Evolutionary conservation across 2,797 vertebrate species (phyloP).

Genomic region (Borostomias antarcticus): DNA sequence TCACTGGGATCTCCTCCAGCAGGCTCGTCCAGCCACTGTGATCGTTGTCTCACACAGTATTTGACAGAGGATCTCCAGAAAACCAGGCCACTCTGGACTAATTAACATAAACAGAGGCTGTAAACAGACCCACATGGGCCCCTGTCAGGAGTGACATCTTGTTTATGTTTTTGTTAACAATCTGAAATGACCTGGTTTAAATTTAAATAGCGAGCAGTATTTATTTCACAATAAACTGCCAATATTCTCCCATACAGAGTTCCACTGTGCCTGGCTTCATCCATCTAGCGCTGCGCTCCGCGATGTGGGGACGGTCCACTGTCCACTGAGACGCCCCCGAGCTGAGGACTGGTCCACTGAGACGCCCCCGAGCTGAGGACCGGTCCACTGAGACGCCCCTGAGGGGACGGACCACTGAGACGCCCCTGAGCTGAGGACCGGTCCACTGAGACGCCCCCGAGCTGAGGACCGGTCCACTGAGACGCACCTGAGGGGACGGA

Average conservation of each 20-base stretch:
- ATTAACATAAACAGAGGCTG: slow-evolving; percentile 70
- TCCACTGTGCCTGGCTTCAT: slow-evolving; percentile 55
- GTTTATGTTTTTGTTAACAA: slow-evolving; percentile 76
- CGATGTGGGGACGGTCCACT: no score
- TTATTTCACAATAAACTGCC: slow-evolving; percentile 69
- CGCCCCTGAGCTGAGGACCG: no score
- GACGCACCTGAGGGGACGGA: no score
- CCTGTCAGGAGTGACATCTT: slow-evolving; percentile 78
- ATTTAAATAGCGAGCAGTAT: slow-evolving; percentile 72
- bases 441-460: no score
- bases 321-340: no score
- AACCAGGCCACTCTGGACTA: slow-evolving; percentile 62
- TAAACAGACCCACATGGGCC: slow-evolving; percentile 78
- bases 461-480: no score
- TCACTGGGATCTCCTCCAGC: slow-evolving; percentile 11
- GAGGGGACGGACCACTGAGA: no score
- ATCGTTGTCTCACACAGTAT: slow-evolving; percentile 54
- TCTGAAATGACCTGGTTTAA: slow-evolving; percentile 72
- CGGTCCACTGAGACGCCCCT: no score
- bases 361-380: no score
- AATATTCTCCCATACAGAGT: slow-evolving; percentile 68
- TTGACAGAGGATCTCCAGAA: slow-evolving; percentile 60
- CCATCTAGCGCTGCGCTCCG: slow-evolving; percentile 56
- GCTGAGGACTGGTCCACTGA: no score
- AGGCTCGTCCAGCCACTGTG: slow-evolving; percentile 22